These are phyloP conservation scores for Eclectus roratus DNA, from an alignment of 2,113 vertebrate species.

Conservation along the genomic window DNA sequence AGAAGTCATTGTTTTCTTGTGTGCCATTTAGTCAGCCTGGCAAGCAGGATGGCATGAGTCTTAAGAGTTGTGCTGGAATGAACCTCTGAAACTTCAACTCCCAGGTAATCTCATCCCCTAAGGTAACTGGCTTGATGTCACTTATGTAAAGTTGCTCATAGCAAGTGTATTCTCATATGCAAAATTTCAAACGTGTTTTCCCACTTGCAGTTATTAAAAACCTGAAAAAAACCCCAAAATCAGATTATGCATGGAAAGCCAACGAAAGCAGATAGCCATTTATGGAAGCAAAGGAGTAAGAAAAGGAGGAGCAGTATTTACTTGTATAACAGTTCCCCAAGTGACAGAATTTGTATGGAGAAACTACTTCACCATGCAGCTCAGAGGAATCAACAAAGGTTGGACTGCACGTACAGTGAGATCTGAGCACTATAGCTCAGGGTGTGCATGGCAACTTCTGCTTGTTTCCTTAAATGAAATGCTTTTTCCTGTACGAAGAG, in stretches of 20 bases:
- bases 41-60: not conserved
- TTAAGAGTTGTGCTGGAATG: accelerated
- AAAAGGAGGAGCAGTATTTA: not conserved
- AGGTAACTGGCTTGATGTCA: not conserved
- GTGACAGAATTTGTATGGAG: not conserved
- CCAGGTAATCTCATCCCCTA: not conserved
- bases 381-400: not conserved
- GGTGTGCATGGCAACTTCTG: not conserved
- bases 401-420: not conserved
- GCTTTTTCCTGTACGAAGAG: not conserved
- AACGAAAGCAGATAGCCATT: not conserved
- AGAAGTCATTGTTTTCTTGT: not conserved
- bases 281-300: not conserved
- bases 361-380: not conserved
- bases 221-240: not conserved
- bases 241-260: not conserved
- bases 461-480: not conserved
- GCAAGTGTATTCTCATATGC: not conserved
- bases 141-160: not conserved
- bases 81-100: not conserved
- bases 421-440: not conserved
- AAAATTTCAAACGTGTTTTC: not conserved
- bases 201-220: not conserved
- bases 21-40: not conserved
- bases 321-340: not conserved